Base-by-base conservation (phyloP, 2,888 invertebrate genomes). In the Phlogophora meticulosa region DNA sequence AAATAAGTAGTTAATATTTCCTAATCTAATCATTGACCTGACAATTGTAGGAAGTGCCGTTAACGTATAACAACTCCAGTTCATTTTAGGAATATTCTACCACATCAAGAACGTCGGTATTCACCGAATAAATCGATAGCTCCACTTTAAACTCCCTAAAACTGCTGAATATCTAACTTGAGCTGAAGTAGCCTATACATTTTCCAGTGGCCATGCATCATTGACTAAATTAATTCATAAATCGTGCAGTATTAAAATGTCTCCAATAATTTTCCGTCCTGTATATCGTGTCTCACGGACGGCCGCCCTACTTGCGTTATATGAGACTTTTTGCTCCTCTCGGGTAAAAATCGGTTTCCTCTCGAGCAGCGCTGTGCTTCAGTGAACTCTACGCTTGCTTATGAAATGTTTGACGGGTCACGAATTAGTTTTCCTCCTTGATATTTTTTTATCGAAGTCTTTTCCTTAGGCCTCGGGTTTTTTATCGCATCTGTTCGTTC, bases 371-470 rank as follows among this genome's bases (percentile, higher is more conserved):
- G 42, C 59, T 63, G 59, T 59, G 85, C 86, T 84, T 85, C 83
- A 86, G 82, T 86, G 85, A 85, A 84, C 85, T 82, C 76, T 67
- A 69, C 72, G 84, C 87, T 90, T 92, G 91, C 88, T 92, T 90
- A 90, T 93, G 91, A 93, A 92, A 92, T 92, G 93, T 93, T 93
- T 92, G 93, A 93, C 91, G 89, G 88, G 87, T 88, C 89, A 89
- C 88, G 85, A 92, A 93, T 93, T 93, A 91, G 88, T 91, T 92
- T 91, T 87, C 80, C 83, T 78, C 77, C 67, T 72, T 69, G 71
- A 74, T 81, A 81, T 86, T 86, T 87, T n/a, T 85, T 86, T 85
- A 69, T 73, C 68, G 62, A 55, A 72, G 64, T 78, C 71, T 43
- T 72, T 74, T 69, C 66, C 62, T 62, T 69, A 64, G 49, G 63